Percentiles rank a stretch among this genome's conserved stretches.
Evolutionary conservation across 2,113 vertebrate genomes (phyloP).

Genomic region (Charina bottae): DNA sequence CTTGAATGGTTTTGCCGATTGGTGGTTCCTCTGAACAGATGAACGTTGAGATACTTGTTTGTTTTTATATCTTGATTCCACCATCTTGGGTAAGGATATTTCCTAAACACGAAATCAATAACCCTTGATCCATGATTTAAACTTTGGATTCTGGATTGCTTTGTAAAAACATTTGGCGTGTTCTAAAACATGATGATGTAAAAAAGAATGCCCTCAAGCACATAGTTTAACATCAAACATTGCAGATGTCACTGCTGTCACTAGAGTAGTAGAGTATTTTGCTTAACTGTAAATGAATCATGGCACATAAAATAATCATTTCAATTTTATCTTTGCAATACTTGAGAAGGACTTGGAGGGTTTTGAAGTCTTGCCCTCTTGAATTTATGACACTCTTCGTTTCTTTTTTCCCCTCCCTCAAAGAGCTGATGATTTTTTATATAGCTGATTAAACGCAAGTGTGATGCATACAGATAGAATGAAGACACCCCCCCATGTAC

Average conservation of each 20-base stretch:
- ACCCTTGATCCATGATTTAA: accelerated
- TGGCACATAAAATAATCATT: neutral
- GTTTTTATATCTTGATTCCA: neutral
- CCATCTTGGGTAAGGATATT: neutral
- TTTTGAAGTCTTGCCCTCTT: neutral
- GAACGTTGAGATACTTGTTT: neutral
- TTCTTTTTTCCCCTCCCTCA: neutral
- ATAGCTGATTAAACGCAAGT: neutral
- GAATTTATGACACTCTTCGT: neutral
- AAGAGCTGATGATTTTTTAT: neutral
- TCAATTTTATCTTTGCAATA: neutral
- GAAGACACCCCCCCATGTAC: neutral
- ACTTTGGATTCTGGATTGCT: neutral
- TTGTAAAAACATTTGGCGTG: neutral
- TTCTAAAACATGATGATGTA: neutral
- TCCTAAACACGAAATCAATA: too few relatives aligned
- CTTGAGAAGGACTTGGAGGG: neutral
- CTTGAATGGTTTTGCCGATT: neutral
- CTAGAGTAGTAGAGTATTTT: neutral
- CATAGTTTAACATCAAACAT: neutral
- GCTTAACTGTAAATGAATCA: neutral
- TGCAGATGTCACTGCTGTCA: neutral
- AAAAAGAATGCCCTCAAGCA: accelerated
- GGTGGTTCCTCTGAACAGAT: too few relatives aligned
- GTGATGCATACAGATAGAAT: neutral